Evolutionary conservation across 2,888 invertebrate genomes (phyloP).

Genomic region (Panorpa germanica): DNA sequence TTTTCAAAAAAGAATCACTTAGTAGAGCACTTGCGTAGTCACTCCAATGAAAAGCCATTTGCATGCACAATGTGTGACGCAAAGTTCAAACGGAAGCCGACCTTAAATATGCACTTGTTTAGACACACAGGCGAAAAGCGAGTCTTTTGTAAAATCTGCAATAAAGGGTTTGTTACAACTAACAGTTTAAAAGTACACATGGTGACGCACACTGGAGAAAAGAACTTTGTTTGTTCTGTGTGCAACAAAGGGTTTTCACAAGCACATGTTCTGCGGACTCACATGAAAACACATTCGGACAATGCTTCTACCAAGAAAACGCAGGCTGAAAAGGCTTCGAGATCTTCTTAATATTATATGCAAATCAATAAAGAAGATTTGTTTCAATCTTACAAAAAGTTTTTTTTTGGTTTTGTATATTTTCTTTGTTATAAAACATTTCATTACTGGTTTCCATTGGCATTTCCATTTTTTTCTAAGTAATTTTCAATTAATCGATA

Average conservation of each 20-base stretch:
- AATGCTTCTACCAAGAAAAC: no score
- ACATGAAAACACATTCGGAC: slow-evolving; percentile 11
- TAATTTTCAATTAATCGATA: no score
- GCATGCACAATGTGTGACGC: slow-evolving; percentile 9
- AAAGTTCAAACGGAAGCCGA: slow-evolving; percentile 8
- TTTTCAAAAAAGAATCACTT: slow-evolving; percentile 9
- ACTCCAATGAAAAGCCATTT: slow-evolving; percentile 9
- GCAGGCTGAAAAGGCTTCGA: no score
- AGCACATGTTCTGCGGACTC: slow-evolving; percentile 10
- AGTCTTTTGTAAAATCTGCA: slow-evolving; percentile 9
- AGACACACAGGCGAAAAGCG: slow-evolving; percentile 11
- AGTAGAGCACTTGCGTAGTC: slow-evolving; percentile 8
- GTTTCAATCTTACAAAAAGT: no score
- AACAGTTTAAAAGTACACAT: slow-evolving; percentile 8
- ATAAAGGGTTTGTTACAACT: slow-evolving; percentile 10
- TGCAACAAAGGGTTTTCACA: slow-evolving; percentile 10
- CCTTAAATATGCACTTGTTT: slow-evolving; percentile 9
- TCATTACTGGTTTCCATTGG: no score
- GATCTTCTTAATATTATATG: no score
- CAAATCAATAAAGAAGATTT: no score
- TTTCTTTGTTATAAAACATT: no score
- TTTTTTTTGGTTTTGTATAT: no score
- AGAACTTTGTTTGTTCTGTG: slow-evolving; percentile 9
- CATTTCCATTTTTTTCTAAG: no score
- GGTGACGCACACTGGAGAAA: slow-evolving; percentile 10